A percentile compares a stretch with the other conserved stretches of the same genome.
Conservation (phyloP, 2,113 vertebrate genomes). For the Odontophorus gujanensis region DNA sequence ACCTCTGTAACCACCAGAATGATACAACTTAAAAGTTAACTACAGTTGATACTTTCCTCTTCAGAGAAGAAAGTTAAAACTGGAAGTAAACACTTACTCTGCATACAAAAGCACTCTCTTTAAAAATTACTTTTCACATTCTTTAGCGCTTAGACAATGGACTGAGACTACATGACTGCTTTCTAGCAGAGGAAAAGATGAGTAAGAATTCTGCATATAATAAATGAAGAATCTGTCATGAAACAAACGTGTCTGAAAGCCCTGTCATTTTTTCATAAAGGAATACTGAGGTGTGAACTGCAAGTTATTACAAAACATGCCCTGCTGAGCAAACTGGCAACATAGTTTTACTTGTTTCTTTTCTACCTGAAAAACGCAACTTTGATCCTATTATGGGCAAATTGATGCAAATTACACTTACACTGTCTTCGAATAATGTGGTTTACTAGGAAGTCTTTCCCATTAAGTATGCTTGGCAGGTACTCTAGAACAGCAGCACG, state of each 20-base stretch:
- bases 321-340: background rate
- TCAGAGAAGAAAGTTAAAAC: background rate
- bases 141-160: background rate
- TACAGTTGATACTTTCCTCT: background rate
- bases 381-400: background rate
- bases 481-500: conserved; percentile 3
- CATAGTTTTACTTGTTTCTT: background rate
- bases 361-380: background rate
- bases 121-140: conserved; percentile 20
- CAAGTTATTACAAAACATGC: background rate
- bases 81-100: background rate
- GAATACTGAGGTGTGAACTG: background rate
- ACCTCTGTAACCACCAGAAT: background rate
- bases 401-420: conserved; percentile 26
- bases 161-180: background rate
- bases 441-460: background rate
- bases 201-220: background rate
- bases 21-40: background rate
- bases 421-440: background rate
- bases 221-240: background rate
- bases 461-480: conserved; percentile 12
- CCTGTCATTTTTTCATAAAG: background rate
- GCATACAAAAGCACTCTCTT: background rate
- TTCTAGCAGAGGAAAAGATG: background rate
- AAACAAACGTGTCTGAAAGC: background rate